phyloP scores from a whole-genome alignment of 2,113 vertebrate species.

The Athene cunicularia region DNA sequence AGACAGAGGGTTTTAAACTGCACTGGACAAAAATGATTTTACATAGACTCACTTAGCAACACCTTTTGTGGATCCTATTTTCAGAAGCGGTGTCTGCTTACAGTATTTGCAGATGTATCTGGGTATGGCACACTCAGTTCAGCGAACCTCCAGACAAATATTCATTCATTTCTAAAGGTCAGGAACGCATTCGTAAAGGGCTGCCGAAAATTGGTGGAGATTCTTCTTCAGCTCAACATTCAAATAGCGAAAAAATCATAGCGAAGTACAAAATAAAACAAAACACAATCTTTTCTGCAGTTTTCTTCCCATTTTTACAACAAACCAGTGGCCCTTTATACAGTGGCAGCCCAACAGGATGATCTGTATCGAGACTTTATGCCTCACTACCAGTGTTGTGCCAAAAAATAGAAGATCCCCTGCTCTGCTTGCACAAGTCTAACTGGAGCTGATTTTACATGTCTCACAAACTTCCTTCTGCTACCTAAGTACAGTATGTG shows the following conservation, averaged over 20 bases:
- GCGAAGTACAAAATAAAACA: neutral
- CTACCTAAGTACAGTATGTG: neutral
- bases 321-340: neutral
- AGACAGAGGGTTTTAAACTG: neutral
- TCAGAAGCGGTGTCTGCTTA: neutral
- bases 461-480: neutral
- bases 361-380: fast-evolving
- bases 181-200: neutral
- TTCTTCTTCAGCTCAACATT: neutral
- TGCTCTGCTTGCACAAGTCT: neutral
- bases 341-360: neutral
- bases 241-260: neutral
- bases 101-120: conserved; percentile 4
- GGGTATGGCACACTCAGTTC: neutral
- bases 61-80: conserved; percentile 52
- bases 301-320: neutral
- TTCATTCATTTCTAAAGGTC: neutral
- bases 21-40: neutral
- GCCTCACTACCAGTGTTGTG: neutral
- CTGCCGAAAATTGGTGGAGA: neutral
- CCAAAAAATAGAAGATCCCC: neutral
- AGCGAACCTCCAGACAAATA: conserved; percentile 3
- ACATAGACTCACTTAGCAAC: conserved; percentile 5
- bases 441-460: neutral
- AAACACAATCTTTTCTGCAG: neutral